Evolutionary conservation across 2,113 vertebrate species (phyloP).

Genomic region (Nycticorax nycticorax): DNA sequence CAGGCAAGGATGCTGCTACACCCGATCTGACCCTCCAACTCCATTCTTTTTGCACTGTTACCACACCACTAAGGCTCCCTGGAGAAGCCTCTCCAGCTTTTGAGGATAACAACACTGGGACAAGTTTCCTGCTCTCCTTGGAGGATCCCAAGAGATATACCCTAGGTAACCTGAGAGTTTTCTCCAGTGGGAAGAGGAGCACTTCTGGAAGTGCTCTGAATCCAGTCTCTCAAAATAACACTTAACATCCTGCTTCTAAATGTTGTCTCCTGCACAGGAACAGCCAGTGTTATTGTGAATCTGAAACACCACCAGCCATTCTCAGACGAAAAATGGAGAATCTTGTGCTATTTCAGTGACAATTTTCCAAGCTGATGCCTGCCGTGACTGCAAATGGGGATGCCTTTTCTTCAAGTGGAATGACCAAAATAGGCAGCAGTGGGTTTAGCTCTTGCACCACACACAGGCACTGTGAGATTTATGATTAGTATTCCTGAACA

Average conservation of each 20-base stretch:
- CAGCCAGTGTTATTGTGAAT: rapidly evolving
- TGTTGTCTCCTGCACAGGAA: background rate
- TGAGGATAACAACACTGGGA: too few species aligned
- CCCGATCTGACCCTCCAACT: rapidly evolving
- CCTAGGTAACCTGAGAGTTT: background rate
- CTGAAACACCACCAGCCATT: background rate
- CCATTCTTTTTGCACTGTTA: too few species aligned
- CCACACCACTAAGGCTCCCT: background rate
- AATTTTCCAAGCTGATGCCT: background rate
- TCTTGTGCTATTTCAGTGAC: background rate
- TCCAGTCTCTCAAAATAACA: background rate
- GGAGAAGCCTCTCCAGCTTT: background rate
- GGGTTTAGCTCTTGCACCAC: background rate
- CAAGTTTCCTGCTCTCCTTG: background rate
- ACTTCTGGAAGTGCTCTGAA: background rate
- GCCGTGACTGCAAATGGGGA: rapidly evolving
- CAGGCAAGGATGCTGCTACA: background rate
- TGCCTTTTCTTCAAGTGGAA: background rate
- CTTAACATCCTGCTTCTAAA: background rate
- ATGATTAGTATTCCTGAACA: background rate
- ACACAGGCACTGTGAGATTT: background rate
- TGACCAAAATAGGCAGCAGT: background rate
- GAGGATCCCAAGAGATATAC: background rate
- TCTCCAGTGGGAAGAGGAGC: background rate
- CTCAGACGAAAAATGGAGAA: background rate